These are phyloP conservation scores for Petroica traversi DNA, from an alignment of 2,113 vertebrate species.

Conservation along the genomic window DNA sequence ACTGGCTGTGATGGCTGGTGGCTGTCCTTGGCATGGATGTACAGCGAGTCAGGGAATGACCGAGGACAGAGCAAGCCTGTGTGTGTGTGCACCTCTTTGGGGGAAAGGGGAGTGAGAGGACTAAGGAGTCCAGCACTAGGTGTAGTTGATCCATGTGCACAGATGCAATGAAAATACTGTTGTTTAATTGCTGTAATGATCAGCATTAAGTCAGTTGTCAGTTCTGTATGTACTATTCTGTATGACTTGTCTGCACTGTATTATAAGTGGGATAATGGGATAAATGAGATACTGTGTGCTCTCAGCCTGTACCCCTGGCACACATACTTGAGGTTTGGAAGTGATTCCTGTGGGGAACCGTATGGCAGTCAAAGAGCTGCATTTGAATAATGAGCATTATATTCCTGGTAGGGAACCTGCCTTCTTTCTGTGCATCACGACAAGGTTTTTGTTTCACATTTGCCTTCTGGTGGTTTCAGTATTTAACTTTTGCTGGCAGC, in stretches of 20 bases:
- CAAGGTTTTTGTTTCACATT: background rate
- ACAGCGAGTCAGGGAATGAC: background rate
- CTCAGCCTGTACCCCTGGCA: slow-evolving; percentile 51
- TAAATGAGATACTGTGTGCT: slow-evolving; percentile 55
- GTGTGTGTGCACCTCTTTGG: background rate
- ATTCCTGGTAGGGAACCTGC: slow-evolving; percentile 9
- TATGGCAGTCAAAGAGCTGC: slow-evolving; percentile 8
- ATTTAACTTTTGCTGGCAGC: background rate
- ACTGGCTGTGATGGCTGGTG: background rate
- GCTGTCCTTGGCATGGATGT: background rate
- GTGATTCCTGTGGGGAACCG: background rate
- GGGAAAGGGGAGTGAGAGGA: background rate
- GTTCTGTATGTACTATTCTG: background rate
- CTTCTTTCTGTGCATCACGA: background rate
- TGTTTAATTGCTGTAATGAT: slow-evolving; percentile 67
- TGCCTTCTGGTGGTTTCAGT: background rate
- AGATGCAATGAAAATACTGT: slow-evolving; percentile 10
- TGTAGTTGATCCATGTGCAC: background rate
- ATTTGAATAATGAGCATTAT: slow-evolving; percentile 40
- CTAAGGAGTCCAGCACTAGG: background rate
- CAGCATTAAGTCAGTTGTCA: slow-evolving; percentile 42
- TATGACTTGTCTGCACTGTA: slow-evolving; percentile 10
- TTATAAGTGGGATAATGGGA: background rate
- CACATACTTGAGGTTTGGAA: slow-evolving; percentile 18
- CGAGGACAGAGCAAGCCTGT: background rate